Evolutionary conservation across 2,888 invertebrate species (phyloP), one percentile per base, ranked within the genome.

Genomic region (Polydrusus pterygomalis): DNA sequence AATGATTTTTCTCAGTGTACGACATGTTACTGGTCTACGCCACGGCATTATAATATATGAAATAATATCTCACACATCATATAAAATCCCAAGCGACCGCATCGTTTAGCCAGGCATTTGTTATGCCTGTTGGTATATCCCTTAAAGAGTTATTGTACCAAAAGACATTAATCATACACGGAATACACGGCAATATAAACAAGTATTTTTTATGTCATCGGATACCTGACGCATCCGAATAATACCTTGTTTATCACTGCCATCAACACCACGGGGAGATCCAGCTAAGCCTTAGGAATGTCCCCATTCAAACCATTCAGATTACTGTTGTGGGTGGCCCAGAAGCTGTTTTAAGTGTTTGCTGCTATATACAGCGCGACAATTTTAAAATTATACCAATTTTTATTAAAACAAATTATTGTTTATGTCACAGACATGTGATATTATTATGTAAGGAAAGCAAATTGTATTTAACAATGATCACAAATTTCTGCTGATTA

Each of bases 131-230:
- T 74, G 80, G 75, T 80, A 81, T 82, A 82, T 84, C 81, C 84
- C 82, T 83, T 84, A 84, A 83, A 84, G 82, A 77, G 79, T 79
- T 83, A 86, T 86, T 85, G 86, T 85, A 82, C 79, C 81, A 79
- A 78, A 75, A 76, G 84, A 85, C 85, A 88, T 88, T 88, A 88
- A 88, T 87, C 87, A 88, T 86, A 86, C 49, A 25, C 38, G 65
- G 69, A 65, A 62, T 70, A 77, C 70, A 71, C 70, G 64, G 86
- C 85, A 86, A 87, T 88, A 88, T 88, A 88, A 88, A 88, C 88
- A 88, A 88, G 87, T 87, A 87, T 87, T 88, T 88, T 88, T 88
- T 88, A 88, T 87, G 87, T 88, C 88, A 88, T 88, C 88, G 87
- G 87, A 88, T 87, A 88, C 87, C 87, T 87, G 87, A 87, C 86